phyloP scores from a whole-genome alignment of 2,888 invertebrate genomes.

The Yponomeuta evonymella region DNA sequence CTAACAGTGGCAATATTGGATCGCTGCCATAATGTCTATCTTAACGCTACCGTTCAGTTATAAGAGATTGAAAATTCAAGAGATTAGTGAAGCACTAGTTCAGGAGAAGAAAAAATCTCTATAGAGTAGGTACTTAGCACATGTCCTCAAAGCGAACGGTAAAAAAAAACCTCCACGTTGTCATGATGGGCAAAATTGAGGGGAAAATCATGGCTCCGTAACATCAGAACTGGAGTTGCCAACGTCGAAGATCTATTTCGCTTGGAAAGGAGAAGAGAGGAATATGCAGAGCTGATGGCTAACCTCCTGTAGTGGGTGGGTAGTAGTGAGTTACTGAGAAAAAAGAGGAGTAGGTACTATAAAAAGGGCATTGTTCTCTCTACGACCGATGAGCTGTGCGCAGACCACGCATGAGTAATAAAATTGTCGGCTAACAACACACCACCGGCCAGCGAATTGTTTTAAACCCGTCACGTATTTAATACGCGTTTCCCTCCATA shows the following conservation, averaged over 20 bases:
- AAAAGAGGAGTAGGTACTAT: no score
- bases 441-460: constrained; percentile 23
- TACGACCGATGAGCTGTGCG: constrained; percentile 9
- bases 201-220: no score
- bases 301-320: no score
- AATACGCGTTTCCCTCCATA: not conserved
- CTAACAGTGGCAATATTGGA: not conserved
- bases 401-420: constrained; percentile 23
- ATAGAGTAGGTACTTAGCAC: no score
- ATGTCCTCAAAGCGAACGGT: no score
- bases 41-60: not conserved
- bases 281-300: no score
- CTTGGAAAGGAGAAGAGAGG: no score
- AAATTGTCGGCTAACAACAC: constrained; percentile 25
- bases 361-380: constrained; percentile 27
- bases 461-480: constrained; percentile 23
- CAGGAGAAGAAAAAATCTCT: not conserved
- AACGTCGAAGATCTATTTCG: no score
- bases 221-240: no score
- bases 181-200: no score
- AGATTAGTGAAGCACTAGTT: not conserved
- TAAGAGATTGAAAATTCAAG: not conserved
- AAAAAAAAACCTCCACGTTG: no score
- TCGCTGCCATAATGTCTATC: not conserved
- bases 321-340: no score